These are phyloP conservation scores for Anastatus disparis DNA, from an alignment of 1,140 invertebrate species.

Conservation along the genomic window DNA sequence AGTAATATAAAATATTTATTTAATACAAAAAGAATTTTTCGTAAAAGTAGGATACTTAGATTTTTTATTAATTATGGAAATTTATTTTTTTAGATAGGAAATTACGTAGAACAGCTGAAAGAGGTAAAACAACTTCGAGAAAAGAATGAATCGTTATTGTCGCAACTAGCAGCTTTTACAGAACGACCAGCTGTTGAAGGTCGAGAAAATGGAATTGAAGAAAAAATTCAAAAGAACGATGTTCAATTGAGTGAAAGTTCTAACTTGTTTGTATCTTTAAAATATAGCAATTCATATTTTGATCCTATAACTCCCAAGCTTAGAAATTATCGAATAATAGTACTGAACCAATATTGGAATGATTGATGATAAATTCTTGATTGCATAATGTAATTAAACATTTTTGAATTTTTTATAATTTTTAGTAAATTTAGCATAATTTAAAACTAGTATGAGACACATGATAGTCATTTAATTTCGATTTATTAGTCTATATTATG, in stretches of 20 bases:
- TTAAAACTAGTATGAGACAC: background rate
- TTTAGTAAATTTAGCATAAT: background rate
- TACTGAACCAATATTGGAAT: too few relatives aligned
- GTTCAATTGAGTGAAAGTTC: conserved; percentile 49
- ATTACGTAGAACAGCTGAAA: conserved; percentile 47
- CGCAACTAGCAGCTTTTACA: conserved; percentile 57
- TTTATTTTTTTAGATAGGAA: conserved; percentile 40
- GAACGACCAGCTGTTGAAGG: conserved; percentile 63
- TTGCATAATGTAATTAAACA: background rate
- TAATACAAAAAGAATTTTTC: too few relatives aligned
- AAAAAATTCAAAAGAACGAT: conserved; percentile 54
- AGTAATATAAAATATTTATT: conserved; percentile 51
- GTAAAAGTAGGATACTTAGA: too few relatives aligned
- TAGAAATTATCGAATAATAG: too few relatives aligned
- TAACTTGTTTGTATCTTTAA: conserved; percentile 49
- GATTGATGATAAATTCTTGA: too few relatives aligned
- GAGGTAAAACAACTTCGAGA: conserved; percentile 61
- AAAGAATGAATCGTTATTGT: conserved; percentile 62
- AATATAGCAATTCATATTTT: background rate
- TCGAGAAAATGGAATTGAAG: conserved; percentile 68
- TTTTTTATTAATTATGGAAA: too few relatives aligned
- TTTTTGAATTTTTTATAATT: too few relatives aligned
- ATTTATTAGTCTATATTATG: too few relatives aligned
- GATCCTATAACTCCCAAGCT: too few relatives aligned
- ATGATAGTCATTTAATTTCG: too few relatives aligned